These are phyloP conservation scores for Branchipolynoe longqiensis DNA, from an alignment of 2,888 invertebrate genomes.

Conservation along the genomic window DNA sequence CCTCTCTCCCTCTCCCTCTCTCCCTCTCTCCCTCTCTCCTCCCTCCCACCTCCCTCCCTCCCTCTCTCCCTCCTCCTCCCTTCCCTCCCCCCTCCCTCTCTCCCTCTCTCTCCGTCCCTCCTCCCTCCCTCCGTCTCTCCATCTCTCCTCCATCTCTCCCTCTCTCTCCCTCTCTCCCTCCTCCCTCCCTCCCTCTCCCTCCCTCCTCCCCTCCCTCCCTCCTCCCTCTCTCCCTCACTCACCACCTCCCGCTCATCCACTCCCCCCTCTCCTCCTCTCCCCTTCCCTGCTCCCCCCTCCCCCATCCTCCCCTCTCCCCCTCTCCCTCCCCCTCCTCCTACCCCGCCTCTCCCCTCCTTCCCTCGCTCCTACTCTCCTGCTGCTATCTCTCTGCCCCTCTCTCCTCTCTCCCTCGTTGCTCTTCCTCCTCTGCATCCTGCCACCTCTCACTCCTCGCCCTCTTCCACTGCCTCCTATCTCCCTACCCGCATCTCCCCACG, in stretches of 20 bases:
- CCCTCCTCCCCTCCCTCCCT: not conserved
- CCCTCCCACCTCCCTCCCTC: not conserved
- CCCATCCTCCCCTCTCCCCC: not conserved
- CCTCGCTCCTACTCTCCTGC: too few species aligned
- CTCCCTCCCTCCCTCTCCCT: not conserved
- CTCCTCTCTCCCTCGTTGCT: too few species aligned
- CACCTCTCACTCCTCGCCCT: too few species aligned
- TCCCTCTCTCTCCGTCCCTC: not conserved
- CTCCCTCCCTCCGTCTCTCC: not conserved
- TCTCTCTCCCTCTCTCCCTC: not conserved
- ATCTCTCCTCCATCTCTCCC: not conserved
- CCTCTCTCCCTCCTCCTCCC: not conserved
- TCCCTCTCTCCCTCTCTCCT: not conserved
- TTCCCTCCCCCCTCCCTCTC: not conserved
- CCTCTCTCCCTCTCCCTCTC: not conserved
- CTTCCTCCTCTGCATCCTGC: too few species aligned
- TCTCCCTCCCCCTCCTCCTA: too few species aligned
- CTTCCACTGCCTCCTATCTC: too few species aligned
- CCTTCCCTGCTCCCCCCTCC: not conserved
- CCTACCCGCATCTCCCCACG: too few species aligned
- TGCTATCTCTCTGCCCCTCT: too few species aligned
- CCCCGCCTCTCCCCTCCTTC: too few species aligned
- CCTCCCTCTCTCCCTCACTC: not conserved
- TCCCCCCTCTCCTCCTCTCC: not conserved
- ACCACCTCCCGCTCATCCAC: not conserved